These are phyloP conservation scores for Dunckerocampus dactyliophorus DNA, from an alignment of 2,113 vertebrate genomes.

Conservation along the genomic window DNA sequence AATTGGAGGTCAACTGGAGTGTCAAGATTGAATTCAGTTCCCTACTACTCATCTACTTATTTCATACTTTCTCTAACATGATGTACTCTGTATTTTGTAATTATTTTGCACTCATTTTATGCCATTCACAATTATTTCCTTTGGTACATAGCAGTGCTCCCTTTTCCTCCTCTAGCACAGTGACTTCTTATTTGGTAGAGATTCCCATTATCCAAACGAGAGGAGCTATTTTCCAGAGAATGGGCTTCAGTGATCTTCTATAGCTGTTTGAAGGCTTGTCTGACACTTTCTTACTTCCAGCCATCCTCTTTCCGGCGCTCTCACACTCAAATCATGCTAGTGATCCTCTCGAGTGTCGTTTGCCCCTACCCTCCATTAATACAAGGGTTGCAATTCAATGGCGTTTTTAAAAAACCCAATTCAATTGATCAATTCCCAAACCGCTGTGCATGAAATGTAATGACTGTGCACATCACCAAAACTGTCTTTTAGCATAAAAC, in stretches of 20 bases:
- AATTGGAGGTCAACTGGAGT: too few species aligned
- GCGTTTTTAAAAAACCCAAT: neutral
- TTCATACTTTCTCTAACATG: conserved; percentile 16
- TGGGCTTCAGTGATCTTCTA: conserved; percentile 37
- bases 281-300: conserved; percentile 25
- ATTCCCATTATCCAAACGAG: conserved; percentile 62
- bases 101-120: conserved; percentile 18
- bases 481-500: too few species aligned
- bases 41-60: conserved; percentile 9
- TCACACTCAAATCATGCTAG: conserved; percentile 24
- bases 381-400: neutral
- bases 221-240: conserved; percentile 53
- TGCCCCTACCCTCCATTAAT: neutral
- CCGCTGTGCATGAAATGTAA: neutral
- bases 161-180: conserved; percentile 20
- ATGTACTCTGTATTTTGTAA: neutral
- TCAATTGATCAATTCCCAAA: neutral
- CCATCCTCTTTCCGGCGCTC: conserved; percentile 10
- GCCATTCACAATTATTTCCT: conserved; percentile 20
- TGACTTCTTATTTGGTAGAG: conserved; percentile 53
- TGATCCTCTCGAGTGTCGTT: conserved; percentile 16
- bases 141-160: conserved; percentile 36
- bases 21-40: neutral
- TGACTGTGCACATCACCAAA: too few species aligned
- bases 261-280: conserved; percentile 31